Percentiles rank a stretch among this genome's conserved stretches.
These are phyloP conservation scores for Channa maculata DNA, from an alignment of 2,113 vertebrate genomes.

Conservation along the genomic window DNA sequence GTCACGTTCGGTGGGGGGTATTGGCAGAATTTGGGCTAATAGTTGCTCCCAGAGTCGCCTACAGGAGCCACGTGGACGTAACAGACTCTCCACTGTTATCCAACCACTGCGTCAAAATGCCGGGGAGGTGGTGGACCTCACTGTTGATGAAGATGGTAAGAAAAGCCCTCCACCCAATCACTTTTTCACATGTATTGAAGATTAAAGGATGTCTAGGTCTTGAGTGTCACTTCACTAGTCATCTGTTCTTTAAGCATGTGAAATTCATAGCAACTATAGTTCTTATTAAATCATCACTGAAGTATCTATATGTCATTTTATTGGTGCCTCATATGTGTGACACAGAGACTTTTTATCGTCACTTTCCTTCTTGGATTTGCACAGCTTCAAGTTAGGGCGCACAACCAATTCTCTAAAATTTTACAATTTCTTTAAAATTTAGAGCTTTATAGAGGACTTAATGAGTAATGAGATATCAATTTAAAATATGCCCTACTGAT, in stretches of 20 bases:
- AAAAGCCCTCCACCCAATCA: not conserved
- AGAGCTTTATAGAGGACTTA: not conserved
- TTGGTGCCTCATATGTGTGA: too few species aligned
- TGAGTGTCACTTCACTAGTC: not conserved
- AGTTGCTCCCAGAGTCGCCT: conserved; percentile 89
- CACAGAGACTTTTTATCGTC: too few species aligned
- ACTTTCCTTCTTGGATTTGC: too few species aligned
- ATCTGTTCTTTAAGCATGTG: too few species aligned
- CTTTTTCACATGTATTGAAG: not conserved
- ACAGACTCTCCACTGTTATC: conserved; percentile 94
- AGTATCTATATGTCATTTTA: too few species aligned
- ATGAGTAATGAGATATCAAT: too few species aligned
- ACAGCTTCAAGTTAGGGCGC: too few species aligned
- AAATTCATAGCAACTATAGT: too few species aligned
- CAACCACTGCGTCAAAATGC: conserved; percentile 94
- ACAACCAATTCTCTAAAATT: too few species aligned
- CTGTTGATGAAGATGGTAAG: conserved; percentile 97
- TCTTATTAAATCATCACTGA: too few species aligned
- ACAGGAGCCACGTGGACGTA: conserved; percentile 90
- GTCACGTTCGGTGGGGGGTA: conserved; percentile 90
- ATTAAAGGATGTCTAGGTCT: not conserved
- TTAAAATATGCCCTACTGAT: too few species aligned
- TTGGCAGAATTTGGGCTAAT: conserved; percentile 91
- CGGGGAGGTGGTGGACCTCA: conserved; percentile 97
- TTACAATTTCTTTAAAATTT: too few species aligned